Conservation (phyloP, 2,113 vertebrate species). For the Mungos mungo region DNA sequence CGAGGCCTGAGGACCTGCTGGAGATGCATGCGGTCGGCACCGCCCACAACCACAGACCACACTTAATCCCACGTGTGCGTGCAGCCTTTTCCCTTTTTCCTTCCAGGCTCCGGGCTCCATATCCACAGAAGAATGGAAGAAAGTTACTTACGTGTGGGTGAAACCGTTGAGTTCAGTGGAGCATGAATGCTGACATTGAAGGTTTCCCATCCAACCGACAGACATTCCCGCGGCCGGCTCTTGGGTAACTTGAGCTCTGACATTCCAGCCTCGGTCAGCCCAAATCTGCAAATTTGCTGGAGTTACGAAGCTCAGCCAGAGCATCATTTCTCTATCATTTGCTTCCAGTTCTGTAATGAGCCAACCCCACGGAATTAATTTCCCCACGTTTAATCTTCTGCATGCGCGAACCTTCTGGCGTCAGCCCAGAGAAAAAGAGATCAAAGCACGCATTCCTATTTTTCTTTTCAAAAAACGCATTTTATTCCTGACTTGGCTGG, state of each 20-base stretch:
- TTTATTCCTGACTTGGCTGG: constrained; percentile 1
- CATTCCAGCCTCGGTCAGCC: constrained; percentile 69
- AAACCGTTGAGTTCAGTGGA: not conserved
- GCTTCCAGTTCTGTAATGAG: constrained; percentile 21
- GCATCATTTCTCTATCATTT: constrained; percentile 43
- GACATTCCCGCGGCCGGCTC: not conserved
- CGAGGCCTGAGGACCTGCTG: not conserved
- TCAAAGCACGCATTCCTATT: not conserved
- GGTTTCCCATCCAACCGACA: constrained; percentile 55
- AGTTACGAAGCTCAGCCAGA: not conserved
- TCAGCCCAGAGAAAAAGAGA: not conserved
- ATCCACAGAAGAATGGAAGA: not conserved
- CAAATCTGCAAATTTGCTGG: constrained; percentile 54
- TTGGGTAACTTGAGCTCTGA: constrained; percentile 61
- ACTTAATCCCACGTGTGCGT: not conserved
- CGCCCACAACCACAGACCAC: not conserved
- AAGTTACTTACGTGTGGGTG: not conserved
- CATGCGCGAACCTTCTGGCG: not conserved
- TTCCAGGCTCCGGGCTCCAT: not conserved
- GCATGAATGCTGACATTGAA: constrained; percentile 59
- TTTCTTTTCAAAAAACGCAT: not conserved
- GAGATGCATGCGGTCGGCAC: no score
- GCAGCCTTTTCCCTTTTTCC: not conserved
- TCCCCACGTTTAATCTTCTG: constrained; percentile 31
- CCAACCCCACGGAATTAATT: not conserved